Conservation (phyloP, 2,113 vertebrate genomes). For the Sinocyclocheilus anophthalmus region DNA sequence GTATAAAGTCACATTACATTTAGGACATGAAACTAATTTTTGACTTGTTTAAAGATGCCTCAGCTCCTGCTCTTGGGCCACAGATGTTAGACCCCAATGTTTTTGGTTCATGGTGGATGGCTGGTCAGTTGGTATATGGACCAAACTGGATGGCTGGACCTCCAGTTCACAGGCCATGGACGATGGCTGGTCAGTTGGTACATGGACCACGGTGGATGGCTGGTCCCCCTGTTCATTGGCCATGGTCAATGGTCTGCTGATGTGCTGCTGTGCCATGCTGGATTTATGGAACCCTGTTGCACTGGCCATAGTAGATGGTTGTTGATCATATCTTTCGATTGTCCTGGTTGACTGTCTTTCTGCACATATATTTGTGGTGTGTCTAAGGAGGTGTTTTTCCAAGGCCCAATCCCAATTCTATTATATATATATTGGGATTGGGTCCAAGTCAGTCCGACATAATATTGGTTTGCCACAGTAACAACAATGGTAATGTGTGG, state of each 20-base stretch:
- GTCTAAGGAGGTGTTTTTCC: background rate
- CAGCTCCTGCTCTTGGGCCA: background rate
- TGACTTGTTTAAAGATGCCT: background rate
- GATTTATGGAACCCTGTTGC: too few relatives aligned
- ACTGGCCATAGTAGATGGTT: too few relatives aligned
- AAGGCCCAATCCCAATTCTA: background rate
- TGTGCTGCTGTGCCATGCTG: background rate
- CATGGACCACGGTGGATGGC: too few relatives aligned
- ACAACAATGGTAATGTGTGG: background rate
- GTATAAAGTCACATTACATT: slow-evolving; percentile 10
- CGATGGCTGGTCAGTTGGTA: too few relatives aligned
- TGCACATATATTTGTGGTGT: background rate
- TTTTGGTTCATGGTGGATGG: background rate
- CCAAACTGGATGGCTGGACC: background rate
- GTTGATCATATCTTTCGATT: too few relatives aligned
- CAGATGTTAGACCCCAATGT: background rate
- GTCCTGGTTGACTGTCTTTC: background rate
- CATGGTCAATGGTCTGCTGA: background rate
- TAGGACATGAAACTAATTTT: background rate
- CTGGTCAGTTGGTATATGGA: background rate
- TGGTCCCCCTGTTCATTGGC: background rate
- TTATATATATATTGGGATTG: too few relatives aligned
- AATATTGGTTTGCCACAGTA: background rate
- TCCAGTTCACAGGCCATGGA: too few relatives aligned
- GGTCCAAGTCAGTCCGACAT: background rate